phyloP scores from a whole-genome alignment of 2,113 vertebrate genomes.

The Albula goreensis region DNA sequence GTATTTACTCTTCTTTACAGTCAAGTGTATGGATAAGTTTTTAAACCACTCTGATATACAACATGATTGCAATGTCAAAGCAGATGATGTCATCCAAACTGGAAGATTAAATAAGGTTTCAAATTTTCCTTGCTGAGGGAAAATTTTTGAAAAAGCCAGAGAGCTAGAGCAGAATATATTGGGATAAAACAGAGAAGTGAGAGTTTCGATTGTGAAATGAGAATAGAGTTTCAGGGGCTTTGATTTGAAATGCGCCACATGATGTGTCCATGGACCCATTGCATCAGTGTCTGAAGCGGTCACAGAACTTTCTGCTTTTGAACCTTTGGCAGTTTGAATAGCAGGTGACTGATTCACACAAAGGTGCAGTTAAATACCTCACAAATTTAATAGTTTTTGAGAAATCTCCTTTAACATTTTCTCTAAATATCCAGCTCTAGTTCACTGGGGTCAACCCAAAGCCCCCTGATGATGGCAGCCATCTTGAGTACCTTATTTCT shows the following conservation, averaged over 20 bases:
- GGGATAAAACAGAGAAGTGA: not conserved
- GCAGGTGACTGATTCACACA: slow-evolving; percentile 6
- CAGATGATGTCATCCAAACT: not conserved
- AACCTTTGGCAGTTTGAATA: not conserved
- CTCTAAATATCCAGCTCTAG: not conserved
- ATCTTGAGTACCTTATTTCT: not conserved
- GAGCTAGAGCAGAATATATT: not conserved
- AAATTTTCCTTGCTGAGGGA: not conserved
- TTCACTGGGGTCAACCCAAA: not conserved
- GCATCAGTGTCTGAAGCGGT: not conserved
- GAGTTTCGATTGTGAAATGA: not conserved
- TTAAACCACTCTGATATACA: not conserved
- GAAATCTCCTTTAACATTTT: not conserved
- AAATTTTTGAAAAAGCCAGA: not conserved
- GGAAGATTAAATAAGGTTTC: not conserved
- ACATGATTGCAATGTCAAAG: not conserved
- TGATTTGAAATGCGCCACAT: not conserved
- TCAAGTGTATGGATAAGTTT: not conserved
- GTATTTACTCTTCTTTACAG: not conserved
- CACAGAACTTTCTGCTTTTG: not conserved
- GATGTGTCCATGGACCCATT: not conserved
- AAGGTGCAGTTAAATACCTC: not conserved
- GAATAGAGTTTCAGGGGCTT: not conserved
- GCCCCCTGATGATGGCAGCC: not conserved
- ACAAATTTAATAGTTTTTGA: not conserved